Evolutionary conservation across 2,888 invertebrate species (phyloP), one percentile per base, ranked within the genome.

Genomic region (Amphimallon solstitiale): DNA sequence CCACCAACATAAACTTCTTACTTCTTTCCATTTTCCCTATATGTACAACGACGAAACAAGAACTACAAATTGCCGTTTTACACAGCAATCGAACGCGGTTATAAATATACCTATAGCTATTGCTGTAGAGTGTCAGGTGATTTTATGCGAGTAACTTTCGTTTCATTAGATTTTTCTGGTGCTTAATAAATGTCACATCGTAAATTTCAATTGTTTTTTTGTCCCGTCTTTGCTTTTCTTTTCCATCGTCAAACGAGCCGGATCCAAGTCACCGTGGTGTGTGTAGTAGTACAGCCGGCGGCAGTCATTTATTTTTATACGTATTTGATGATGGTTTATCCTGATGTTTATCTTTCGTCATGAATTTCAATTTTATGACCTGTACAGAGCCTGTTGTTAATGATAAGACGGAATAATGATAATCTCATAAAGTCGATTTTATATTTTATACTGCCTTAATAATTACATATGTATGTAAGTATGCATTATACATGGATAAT

Each of bases 21-120:
- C 56, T 59, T 59, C 56, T 59, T 17, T 43, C 56, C 38, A 43
- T 59, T 59, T 23, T 65, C 65, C 65, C 65, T 65, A 65, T 60
- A 65, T 60, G 65, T 65, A 43, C 65, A 49, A 64, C 43, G 45
- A 23, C 64, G 68, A 71, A 71, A 71, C 72, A 70, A 73, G 71
- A 69, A 73, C 72, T 74, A 74, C 74, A 74, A 74, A 74, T 74
- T 74, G 74, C 68, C 63, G 65, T 63, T 70, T 71, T 70, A 69
- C 69, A 66, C 69, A 66, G 61, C 69, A 54, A 43, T 62, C 66
- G 49, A 19, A 65, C 29, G 71, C 65, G 69, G 68, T 76, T 77
- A 77, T 78, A 43, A 59, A 59, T 54, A 40, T 45, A 45, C 7
- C n/a, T 29, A 29, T 29, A 40, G 6, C 40, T 37, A 1, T 37